Evolutionary conservation across 2,888 invertebrate genomes (phyloP).

Genomic region (Amaurobius ferox): DNA sequence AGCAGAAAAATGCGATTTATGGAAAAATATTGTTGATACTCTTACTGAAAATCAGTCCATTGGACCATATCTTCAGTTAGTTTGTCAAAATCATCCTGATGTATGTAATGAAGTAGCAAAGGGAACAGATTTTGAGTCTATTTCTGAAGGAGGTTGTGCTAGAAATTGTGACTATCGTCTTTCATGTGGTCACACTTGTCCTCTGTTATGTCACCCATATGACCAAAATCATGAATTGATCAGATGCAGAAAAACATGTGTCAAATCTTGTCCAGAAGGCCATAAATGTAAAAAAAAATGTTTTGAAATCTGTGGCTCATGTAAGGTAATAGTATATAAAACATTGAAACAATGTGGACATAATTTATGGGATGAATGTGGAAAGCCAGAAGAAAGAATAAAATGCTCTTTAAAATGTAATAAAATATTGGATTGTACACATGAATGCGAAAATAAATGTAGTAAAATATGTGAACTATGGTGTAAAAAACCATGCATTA

Average conservation of each 20-base stretch:
- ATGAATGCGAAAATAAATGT: constrained; percentile 57
- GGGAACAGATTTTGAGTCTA: constrained; percentile 54
- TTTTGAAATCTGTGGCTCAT: constrained; percentile 51
- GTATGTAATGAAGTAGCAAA: constrained; percentile 30
- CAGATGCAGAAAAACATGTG: constrained; percentile 49
- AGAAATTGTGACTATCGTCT: constrained; percentile 76
- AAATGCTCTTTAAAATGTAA: constrained; percentile 74
- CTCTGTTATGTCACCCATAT: constrained; percentile 73
- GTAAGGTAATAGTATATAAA: constrained; percentile 37
- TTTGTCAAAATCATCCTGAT: constrained; percentile 66
- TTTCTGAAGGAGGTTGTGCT: constrained; percentile 75
- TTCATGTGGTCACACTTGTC: constrained; percentile 78
- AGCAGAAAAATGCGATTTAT: constrained; percentile 49
- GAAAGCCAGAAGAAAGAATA: not conserved
- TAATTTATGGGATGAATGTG: constrained; percentile 58
- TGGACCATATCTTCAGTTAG: constrained; percentile 53
- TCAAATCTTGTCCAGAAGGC: constrained; percentile 13
- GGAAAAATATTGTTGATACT: constrained; percentile 55
- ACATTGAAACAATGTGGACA: constrained; percentile 69
- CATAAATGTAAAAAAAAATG: constrained; percentile 60
- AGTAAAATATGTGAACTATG: constrained; percentile 45
- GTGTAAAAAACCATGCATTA: constrained; percentile 74
- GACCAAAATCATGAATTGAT: constrained; percentile 39
- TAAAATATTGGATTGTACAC: constrained; percentile 26
- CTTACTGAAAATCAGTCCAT: constrained; percentile 48